Evolutionary conservation across 2,888 invertebrate genomes (phyloP).

Genomic region (Microchrysa polita): DNA sequence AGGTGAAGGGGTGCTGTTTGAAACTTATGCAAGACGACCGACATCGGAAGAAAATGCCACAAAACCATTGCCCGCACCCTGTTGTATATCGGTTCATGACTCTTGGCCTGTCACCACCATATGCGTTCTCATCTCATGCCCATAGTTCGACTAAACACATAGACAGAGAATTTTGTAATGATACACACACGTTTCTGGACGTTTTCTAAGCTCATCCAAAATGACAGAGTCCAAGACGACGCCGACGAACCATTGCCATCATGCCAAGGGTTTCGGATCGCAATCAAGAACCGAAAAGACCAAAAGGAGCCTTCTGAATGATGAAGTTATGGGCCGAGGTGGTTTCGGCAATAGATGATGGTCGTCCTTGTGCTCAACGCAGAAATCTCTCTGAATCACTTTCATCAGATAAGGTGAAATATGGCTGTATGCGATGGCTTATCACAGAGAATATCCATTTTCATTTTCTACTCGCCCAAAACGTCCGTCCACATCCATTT

Average conservation of each 20-base stretch:
- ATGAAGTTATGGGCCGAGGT: neutral
- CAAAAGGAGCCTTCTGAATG: neutral
- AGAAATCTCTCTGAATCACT: neutral
- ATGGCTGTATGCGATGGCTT: slow-evolving; percentile 35
- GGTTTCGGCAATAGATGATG: neutral
- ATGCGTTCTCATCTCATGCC: no score
- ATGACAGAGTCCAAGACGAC: neutral
- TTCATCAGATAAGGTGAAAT: slow-evolving; percentile 13
- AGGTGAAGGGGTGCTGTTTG: neutral
- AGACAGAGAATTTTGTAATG: slow-evolving; percentile 30
- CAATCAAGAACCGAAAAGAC: neutral
- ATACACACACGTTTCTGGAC: slow-evolving; percentile 15
- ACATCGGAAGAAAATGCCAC: slow-evolving; percentile 31
- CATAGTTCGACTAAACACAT: slow-evolving; percentile 1
- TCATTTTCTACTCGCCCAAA: slow-evolving; percentile 48
- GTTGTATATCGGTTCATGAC: no score
- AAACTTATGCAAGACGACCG: slow-evolving; percentile 16
- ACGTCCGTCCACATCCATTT: slow-evolving; percentile 41
- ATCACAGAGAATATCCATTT: slow-evolving; percentile 50
- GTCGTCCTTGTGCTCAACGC: neutral
- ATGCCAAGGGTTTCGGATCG: no score
- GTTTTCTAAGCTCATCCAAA: neutral
- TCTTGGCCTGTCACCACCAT: no score
- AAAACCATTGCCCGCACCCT: slow-evolving; percentile 13
- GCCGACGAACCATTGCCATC: no score